phyloP scores from a whole-genome alignment of 2,888 invertebrate species.

The Melinaea marsaeus region DNA sequence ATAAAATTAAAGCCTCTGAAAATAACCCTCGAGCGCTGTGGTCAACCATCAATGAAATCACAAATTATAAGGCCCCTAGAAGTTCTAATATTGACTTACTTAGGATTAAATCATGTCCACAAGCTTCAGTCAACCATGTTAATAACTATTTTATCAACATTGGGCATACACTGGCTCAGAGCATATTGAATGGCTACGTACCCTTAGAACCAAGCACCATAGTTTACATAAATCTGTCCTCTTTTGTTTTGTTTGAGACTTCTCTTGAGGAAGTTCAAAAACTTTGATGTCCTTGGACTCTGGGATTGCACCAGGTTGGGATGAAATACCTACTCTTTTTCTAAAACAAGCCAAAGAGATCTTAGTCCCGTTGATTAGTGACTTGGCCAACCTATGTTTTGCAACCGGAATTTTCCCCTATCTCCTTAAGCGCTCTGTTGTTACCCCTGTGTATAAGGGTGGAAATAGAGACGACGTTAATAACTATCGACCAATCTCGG shows the following conservation, averaged over 20 bases:
- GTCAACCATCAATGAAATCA: too few relatives aligned
- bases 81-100: too few relatives aligned
- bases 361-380: conserved; percentile 9
- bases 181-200: neutral
- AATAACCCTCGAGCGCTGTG: too few relatives aligned
- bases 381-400: conserved; percentile 13
- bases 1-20: too few relatives aligned
- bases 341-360: neutral
- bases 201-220: neutral
- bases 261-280: neutral
- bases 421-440: conserved; percentile 9
- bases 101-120: too few relatives aligned
- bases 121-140: neutral
- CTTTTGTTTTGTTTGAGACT: conserved; percentile 10
- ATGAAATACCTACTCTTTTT: neutral
- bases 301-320: conserved; percentile 9
- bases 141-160: neutral
- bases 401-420: conserved; percentile 7
- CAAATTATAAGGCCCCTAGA: too few relatives aligned
- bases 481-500: conserved; percentile 14
- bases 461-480: conserved; percentile 7
- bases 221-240: neutral
- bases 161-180: too few relatives aligned
- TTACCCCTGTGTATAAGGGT: conserved; percentile 10
- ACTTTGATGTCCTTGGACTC: neutral